Base-by-base conservation (phyloP, 2,797 vertebrate genomes). In the Euthynnus affinis region DNA sequence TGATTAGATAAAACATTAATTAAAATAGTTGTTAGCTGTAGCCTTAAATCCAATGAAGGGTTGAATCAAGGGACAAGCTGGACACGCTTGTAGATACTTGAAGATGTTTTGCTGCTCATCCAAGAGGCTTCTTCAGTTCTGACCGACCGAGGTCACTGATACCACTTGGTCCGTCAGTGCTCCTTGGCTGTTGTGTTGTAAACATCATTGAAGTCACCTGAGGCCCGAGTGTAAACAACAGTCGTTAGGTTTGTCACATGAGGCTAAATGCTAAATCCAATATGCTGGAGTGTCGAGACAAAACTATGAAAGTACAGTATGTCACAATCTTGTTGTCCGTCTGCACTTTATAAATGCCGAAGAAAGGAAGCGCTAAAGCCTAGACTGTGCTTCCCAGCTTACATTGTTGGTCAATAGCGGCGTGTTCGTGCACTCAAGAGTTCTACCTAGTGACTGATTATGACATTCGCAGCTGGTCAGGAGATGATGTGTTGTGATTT, bases 401-500 rank as follows among this genome's bases (percentile, higher is more conserved):
- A 69, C 10, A 17, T 27, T 76, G 12, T 64, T 59, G 65, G 27
- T 66, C 73, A 76, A 15, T 10, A 1, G 44, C 13, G 73, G 4
- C 27, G 15, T 0, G 17, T 73, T 59, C 56, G 8, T 51, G 55
- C 22, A 48, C 64, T 59, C 46, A 65, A 29, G 42, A 52, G 53
- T 27, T 76, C 59, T n/a, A 58, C 52, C 25, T 46, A 10, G 32
- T 73, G 70, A 78, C 73, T 40, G 4, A 46, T 82, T 53, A 22
- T 44, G 72, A 84, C 63, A 57, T 23, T 49, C 60, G 32, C 69
- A 80, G 77, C 76, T 71, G 51, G 12, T 61, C 37, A 12, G 37
- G 22, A 55, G 74, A 68, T 59, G 81, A 23, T 75, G 69, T 52
- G 63, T 37, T 86, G 84, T 3, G 68, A 82, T 88, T 81, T 75